Evolutionary conservation across 1,140 invertebrate genomes (phyloP).

Genomic region (Heterodera schachtii): DNA sequence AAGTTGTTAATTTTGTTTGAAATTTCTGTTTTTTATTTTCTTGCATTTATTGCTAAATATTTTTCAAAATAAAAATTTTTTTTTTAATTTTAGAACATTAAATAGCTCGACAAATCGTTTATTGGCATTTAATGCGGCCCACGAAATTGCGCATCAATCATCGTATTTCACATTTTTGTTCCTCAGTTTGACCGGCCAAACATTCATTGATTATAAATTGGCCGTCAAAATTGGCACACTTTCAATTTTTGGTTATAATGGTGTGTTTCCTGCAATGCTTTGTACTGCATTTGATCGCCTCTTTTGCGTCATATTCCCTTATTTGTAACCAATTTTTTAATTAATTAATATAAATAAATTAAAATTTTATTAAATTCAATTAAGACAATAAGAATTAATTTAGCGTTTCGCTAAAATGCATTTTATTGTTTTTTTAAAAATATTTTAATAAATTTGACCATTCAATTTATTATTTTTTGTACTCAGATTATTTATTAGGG

Average conservation of each 20-base stretch:
- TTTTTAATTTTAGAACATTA: slow-evolving; percentile 14
- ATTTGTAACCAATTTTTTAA: neutral
- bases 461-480: too few relatives aligned
- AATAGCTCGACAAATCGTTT: slow-evolving; percentile 24
- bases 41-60: neutral
- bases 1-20: too few relatives aligned
- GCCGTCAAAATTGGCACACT: neutral
- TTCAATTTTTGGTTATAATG: neutral
- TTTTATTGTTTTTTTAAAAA: too few relatives aligned
- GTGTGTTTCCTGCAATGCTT: neutral
- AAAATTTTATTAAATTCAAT: too few relatives aligned
- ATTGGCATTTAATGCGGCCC: slow-evolving; percentile 17
- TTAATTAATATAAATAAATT: too few relatives aligned
- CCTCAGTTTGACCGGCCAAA: slow-evolving; percentile 19
- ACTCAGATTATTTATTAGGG: too few relatives aligned
- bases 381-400: too few relatives aligned
- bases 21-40: too few relatives aligned
- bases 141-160: slow-evolving; percentile 31
- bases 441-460: too few relatives aligned
- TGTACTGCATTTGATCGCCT: neutral
- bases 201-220: slow-evolving; percentile 27
- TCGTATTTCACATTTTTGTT: slow-evolving; percentile 18
- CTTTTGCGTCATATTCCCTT: neutral
- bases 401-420: too few relatives aligned
- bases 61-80: neutral